A percentile compares a stretch with the other conserved stretches of the same genome.
phyloP scores from a whole-genome alignment of 2,888 invertebrate genomes.

The Theretra japonica region DNA sequence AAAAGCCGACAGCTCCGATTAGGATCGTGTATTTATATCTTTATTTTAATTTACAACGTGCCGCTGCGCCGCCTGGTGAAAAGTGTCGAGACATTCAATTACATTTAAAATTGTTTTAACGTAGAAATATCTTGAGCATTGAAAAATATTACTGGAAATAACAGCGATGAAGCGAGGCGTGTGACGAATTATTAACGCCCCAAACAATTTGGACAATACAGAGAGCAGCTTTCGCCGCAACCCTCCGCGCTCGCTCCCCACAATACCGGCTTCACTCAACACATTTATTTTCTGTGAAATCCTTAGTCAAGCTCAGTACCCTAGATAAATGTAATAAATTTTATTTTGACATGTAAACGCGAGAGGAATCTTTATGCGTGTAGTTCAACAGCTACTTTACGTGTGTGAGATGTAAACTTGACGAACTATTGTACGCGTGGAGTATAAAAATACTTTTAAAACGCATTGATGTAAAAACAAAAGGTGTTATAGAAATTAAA shows the following conservation, averaged over 20 bases:
- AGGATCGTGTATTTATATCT: slow-evolving; percentile 54
- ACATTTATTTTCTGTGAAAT: slow-evolving; percentile 59
- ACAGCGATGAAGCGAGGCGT: slow-evolving; percentile 63
- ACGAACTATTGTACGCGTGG: background rate
- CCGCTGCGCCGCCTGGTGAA: slow-evolving; percentile 31
- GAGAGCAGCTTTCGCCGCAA: slow-evolving; percentile 56
- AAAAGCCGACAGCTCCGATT: slow-evolving; percentile 62
- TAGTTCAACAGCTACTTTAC: slow-evolving; percentile 7
- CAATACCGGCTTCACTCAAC: slow-evolving; percentile 56
- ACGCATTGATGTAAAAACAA: background rate
- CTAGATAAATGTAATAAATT: slow-evolving; percentile 40
- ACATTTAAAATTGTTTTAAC: slow-evolving; percentile 10
- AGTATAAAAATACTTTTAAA: background rate
- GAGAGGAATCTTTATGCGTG: slow-evolving; percentile 33
- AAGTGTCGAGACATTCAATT: slow-evolving; percentile 5
- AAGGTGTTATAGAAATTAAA: slow-evolving; percentile 9
- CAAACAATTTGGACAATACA: slow-evolving; percentile 72
- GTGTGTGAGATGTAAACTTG: background rate
- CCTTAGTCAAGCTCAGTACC: slow-evolving; percentile 48
- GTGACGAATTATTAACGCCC: slow-evolving; percentile 72
- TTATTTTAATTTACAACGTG: slow-evolving; percentile 51
- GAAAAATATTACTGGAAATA: slow-evolving; percentile 55
- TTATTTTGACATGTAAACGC: slow-evolving; percentile 34
- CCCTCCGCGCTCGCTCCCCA: slow-evolving; percentile 54
- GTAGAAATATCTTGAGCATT: slow-evolving; percentile 27